Evolutionary conservation across 2,113 vertebrate genomes (phyloP), one percentile per base, ranked within the genome.

Genomic region (Tachysurus fulvidraco): DNA sequence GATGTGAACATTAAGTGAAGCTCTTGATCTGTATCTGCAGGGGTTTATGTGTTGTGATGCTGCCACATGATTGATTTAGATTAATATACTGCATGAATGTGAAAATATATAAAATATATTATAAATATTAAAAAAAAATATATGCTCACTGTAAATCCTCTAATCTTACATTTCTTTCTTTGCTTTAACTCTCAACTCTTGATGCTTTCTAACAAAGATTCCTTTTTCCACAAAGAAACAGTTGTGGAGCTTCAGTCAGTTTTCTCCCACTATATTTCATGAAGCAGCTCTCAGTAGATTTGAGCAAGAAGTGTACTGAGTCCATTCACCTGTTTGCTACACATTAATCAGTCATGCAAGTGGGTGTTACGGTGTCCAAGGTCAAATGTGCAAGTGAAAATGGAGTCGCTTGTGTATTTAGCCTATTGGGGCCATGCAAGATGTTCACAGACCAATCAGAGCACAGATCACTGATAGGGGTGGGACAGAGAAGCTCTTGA

Each of bases 401-500:
- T 80, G 55, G 14, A 19, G 60, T 78, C 8, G 46, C 13, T 71
- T 59, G 17, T 8, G 2, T 78, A 0, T 13, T 60, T 78, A 79
- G 89, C 89, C 90, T 91, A 79, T 90, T 73, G 74, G 60, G 52
- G 57, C 60, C 41, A 52, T 9, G 0, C 57, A 84, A 85, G 23
- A 54, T 25, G 79, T 87, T 28, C 16, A 23, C 64, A 25, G 77
- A 62, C 92, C 92, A 91, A 89, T 91, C 87, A 87, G 86, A 59
- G 54, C 12, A 25, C 25, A 10, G 62, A 41, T 52, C 14, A 69
- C 57, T 73, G 77, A 78, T 19, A 16, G 69, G 57, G 67, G 78
- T 41, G 52, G 78, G 28, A 13, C 30, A 25, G 10, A 82, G 41
- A 65, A 82, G 12, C 13, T 65, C 44, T 21, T 16, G 0, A 23